phyloP scores from a whole-genome alignment of 2,888 invertebrate genomes.

The Parapristionchus giblindavisi region DNA sequence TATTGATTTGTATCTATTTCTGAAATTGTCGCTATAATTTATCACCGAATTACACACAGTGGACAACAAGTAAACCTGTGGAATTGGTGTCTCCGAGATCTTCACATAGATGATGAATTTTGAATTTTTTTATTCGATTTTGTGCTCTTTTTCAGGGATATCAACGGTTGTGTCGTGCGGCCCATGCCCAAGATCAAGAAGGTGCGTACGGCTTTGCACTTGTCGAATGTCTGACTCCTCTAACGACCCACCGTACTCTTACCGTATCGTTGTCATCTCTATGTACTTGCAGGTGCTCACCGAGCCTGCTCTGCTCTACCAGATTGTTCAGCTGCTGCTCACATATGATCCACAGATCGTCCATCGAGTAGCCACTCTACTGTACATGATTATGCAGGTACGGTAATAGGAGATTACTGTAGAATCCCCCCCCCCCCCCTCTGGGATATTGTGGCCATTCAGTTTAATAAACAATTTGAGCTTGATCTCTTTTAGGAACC shows the following conservation, averaged over 20 bases:
- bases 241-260: not conserved
- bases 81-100: too few relatives aligned
- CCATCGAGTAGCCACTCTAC: slow-evolving; percentile 89
- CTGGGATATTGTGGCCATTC: too few relatives aligned
- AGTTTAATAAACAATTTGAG: too few relatives aligned
- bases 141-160: slow-evolving; percentile 80
- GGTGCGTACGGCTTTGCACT: slow-evolving; percentile 72
- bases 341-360: slow-evolving; percentile 97
- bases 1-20: too few relatives aligned
- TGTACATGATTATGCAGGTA: slow-evolving; percentile 69
- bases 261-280: not conserved
- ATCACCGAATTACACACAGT: too few relatives aligned
- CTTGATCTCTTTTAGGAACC: too few relatives aligned
- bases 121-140: not conserved
- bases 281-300: slow-evolving; percentile 78
- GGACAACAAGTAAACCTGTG: too few relatives aligned
- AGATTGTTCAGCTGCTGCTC: slow-evolving; percentile 87
- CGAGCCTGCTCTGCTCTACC: slow-evolving; percentile 87
- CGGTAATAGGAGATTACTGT: not conserved
- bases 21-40: too few relatives aligned
- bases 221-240: not conserved
- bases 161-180: slow-evolving; percentile 90
- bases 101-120: not conserved
- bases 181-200: slow-evolving; percentile 89
- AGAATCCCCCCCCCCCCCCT: too few relatives aligned